Evolutionary conservation across 2,113 vertebrate species (phyloP), one percentile per base, ranked within the genome.

Genomic region (Campylorhamphus procurvoides): DNA sequence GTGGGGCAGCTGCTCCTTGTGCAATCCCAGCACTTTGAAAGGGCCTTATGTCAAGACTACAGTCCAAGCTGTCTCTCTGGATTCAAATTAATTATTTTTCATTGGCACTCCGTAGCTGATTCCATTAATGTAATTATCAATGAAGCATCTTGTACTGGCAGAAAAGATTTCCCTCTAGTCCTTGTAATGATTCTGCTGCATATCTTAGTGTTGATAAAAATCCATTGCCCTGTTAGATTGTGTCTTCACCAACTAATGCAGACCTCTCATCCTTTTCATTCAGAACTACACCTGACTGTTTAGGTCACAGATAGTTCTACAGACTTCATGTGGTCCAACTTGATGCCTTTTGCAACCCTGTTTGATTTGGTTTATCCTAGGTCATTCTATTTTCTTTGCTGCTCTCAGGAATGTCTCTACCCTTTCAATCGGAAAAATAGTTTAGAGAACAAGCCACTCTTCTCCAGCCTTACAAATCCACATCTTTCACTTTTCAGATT

Each of bases 11-110:
- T 35, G 18, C 60, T 37, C 6, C 33, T 6, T 1, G 5, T 3
- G 39, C 82, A 25, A 17, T 0, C 2, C 0, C 12, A 7, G 13
- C 37, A 0, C 27, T 24, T 6, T 0, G 2, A 10, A 3, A 25
- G 20, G 53, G 14, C 24, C 47, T n/a, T 13, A 10, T 3, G 16
- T 9, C 44, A 46, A 74, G 37, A 19, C 35, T 5, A 0, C 24
- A 6, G 33, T 1, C 46, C 74, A 4, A 47, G 23, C 27, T 31
- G 2, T 3, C 44, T 64, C 19, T 37, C 67, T 50, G 56, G 18
- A 18, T n/a, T 63, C 23, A 5, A 12, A 10, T 4, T 1, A 7
- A 6, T 17, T 27, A 7, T 9, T 59, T 89, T 60, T 66, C 3
- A 0, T 24, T 46, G 47, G 37, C 35, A 9, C 33, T 84, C 44